phyloP scores from a whole-genome alignment of 2,888 invertebrate species.

The Cephalotes varians region DNA sequence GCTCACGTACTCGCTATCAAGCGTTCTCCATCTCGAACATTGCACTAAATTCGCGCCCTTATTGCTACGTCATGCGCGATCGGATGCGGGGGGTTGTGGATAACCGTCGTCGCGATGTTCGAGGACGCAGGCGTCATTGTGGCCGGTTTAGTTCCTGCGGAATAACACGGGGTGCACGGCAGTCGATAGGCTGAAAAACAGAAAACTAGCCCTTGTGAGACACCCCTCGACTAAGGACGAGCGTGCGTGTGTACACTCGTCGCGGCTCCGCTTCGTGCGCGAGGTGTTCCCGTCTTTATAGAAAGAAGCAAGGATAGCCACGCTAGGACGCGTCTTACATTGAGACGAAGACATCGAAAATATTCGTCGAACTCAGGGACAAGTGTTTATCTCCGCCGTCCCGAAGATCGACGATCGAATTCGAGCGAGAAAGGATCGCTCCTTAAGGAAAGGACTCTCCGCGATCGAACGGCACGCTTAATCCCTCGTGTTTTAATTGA shows the following conservation, averaged over 20 bases:
- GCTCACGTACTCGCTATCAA: background rate
- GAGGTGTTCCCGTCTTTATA: conserved; percentile 22
- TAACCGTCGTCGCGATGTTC: conserved; percentile 62
- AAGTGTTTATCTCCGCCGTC: conserved; percentile 36
- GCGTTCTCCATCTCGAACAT: conserved; percentile 34
- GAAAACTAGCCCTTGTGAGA: conserved; percentile 73
- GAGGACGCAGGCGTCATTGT: conserved; percentile 75
- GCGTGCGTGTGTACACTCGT: conserved; percentile 67
- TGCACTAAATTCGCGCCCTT: conserved; percentile 46
- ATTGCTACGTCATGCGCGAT: conserved; percentile 58
- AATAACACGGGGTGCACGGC: conserved; percentile 79
- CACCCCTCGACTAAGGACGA: conserved; percentile 57
- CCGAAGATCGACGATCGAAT: conserved; percentile 67
- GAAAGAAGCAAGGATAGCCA: background rate
- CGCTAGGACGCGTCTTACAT: background rate
- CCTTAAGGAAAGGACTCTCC: background rate
- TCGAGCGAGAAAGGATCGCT: background rate
- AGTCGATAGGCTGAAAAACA: conserved; percentile 80
- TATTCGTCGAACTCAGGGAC: background rate
- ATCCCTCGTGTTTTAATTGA: conserved; percentile 36
- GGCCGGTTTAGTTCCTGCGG: conserved; percentile 68
- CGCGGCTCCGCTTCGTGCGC: conserved; percentile 63
- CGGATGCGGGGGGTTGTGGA: conserved; percentile 35
- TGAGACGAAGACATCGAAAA: background rate
- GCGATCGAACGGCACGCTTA: conserved; percentile 12